Percentiles rank a stretch among this genome's conserved stretches.
Conservation (phyloP, 2,797 vertebrate genomes). For the Valencia hispanica region DNA sequence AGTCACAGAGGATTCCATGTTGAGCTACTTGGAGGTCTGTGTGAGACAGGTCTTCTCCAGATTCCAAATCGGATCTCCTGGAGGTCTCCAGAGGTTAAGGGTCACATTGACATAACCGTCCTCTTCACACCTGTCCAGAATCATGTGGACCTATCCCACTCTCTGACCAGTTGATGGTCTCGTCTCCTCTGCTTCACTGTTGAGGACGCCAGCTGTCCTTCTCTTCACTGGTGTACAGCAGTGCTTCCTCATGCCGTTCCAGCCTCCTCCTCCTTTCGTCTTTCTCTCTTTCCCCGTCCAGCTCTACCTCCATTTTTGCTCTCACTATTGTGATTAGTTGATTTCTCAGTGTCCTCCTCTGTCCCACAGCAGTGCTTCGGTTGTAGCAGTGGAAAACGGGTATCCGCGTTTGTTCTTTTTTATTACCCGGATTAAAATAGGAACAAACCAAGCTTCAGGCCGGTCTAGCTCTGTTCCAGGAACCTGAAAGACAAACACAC, state of each 20-base stretch:
- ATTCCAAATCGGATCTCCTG: neutral
- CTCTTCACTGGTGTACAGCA: neutral
- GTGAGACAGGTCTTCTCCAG: neutral
- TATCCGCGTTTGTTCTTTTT: conserved; percentile 99
- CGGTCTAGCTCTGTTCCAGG: conserved; percentile 95
- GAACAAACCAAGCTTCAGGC: conserved; percentile 97
- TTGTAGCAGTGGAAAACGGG: conserved; percentile 99
- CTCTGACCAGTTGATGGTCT: neutral
- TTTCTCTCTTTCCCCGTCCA: neutral
- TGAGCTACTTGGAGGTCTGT: neutral
- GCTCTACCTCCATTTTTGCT: neutral
- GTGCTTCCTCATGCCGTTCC: neutral
- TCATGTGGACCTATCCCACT: neutral
- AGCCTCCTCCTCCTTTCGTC: neutral
- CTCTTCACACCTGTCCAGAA: neutral
- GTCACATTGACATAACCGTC: neutral
- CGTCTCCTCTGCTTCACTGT: neutral
- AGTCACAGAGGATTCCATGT: neutral
- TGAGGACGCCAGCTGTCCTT: neutral
- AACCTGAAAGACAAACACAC: conserved; percentile 80
- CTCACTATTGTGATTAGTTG: neutral
- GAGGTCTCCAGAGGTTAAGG: neutral
- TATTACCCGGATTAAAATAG: conserved; percentile 99
- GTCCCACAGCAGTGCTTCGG: conserved; percentile 99
- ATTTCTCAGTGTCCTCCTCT: conserved; percentile 54